Evolutionary conservation across 2,888 invertebrate species (phyloP).

Genomic region (Andrena minutula): DNA sequence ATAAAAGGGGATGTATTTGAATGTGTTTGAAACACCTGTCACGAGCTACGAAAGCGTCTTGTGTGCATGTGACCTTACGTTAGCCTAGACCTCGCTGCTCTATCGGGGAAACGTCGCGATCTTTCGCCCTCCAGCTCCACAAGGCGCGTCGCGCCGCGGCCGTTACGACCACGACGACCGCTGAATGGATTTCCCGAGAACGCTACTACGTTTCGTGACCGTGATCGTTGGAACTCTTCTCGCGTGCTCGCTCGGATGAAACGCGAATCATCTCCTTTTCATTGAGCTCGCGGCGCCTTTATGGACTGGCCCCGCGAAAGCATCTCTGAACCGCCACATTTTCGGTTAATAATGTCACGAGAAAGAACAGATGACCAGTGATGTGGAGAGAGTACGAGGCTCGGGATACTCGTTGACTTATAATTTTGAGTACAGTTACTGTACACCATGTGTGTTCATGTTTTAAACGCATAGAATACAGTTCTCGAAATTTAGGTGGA

Average conservation of each 20-base stretch:
- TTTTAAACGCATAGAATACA: too few species aligned
- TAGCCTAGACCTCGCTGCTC: too few species aligned
- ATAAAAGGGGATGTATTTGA: too few species aligned
- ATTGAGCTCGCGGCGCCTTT: not conserved
- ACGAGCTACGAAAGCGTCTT: too few species aligned
- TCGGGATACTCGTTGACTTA: too few species aligned
- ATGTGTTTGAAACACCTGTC: too few species aligned
- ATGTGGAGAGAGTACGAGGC: too few species aligned
- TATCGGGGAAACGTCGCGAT: constrained; percentile 12
- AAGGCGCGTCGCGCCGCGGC: not conserved
- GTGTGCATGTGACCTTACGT: too few species aligned
- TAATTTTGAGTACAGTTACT: too few species aligned
- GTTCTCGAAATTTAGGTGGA: too few species aligned
- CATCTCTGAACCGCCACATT: not conserved
- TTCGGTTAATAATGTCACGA: constrained; percentile 3
- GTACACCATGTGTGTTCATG: too few species aligned
- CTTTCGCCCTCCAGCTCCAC: constrained; percentile 5
- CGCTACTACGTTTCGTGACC: not conserved
- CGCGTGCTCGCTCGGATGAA: not conserved
- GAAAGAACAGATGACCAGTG: not conserved
- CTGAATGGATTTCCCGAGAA: constrained; percentile 38
- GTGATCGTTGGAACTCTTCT: not conserved
- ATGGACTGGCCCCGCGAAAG: not conserved
- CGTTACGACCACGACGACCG: not conserved
- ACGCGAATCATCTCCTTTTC: not conserved